A percentile compares a stretch with the other conserved stretches of the same genome.
These are phyloP conservation scores for Lochmaea crataegi DNA, from an alignment of 2,888 invertebrate genomes.

Conservation along the genomic window DNA sequence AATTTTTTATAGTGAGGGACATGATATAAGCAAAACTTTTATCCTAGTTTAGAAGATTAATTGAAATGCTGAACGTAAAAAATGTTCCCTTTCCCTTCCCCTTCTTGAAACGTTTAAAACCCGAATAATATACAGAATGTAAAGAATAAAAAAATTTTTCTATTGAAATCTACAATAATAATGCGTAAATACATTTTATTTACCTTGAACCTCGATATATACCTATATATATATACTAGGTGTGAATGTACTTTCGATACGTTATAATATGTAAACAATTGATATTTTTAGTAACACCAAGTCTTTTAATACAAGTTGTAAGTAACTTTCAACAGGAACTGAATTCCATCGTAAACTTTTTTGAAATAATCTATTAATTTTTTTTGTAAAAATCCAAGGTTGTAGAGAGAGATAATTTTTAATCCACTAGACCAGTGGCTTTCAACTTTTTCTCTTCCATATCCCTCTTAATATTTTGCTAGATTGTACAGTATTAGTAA, in stretches of 20 bases:
- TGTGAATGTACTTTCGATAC: constrained; percentile 7
- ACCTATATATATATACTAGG: neutral
- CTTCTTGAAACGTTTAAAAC: too few relatives aligned
- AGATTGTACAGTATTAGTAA: too few relatives aligned
- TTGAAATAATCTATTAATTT: neutral
- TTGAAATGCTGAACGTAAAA: too few relatives aligned
- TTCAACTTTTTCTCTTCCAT: too few relatives aligned
- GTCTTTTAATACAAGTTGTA: too few relatives aligned
- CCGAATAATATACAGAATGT: too few relatives aligned
- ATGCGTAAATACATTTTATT: neutral
- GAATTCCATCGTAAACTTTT: neutral
- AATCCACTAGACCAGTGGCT: too few relatives aligned
- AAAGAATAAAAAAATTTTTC: too few relatives aligned
- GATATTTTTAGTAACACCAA: constrained; percentile 14
- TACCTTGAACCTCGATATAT: constrained; percentile 2
- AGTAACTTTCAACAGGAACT: neutral
- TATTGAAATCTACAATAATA: neutral
- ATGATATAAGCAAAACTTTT: neutral
- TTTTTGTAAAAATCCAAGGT: neutral
- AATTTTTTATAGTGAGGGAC: neutral
- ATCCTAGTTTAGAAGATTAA: too few relatives aligned
- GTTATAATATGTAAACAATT: constrained; percentile 9
- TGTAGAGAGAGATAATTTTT: too few relatives aligned
- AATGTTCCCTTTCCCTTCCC: too few relatives aligned
- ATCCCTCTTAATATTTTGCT: too few relatives aligned